A percentile compares a stretch with the other conserved stretches of the same genome.
These are phyloP conservation scores for Dendroctonus valens DNA, from an alignment of 1,140 invertebrate genomes.

Conservation along the genomic window DNA sequence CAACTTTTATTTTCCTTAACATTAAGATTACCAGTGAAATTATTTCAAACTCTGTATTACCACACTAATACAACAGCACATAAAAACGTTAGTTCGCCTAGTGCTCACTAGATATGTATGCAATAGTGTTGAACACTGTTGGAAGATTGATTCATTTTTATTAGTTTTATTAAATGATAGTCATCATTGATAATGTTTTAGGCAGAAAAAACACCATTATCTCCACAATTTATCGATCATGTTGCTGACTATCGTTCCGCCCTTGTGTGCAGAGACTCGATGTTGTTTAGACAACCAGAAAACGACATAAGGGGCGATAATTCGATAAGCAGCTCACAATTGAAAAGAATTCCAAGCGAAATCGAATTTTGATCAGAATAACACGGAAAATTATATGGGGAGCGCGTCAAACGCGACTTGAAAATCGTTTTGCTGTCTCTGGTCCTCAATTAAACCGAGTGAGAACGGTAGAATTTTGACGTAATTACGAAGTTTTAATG, in stretches of 20 bases:
- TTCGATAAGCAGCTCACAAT: slow-evolving; percentile 26
- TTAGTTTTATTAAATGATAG: no score
- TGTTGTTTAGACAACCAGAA: slow-evolving; percentile 31
- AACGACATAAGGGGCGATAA: slow-evolving; percentile 30
- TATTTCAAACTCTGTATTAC: no score
- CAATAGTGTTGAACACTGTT: no score
- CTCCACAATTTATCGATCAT: slow-evolving; percentile 14
- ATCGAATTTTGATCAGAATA: slow-evolving; percentile 30
- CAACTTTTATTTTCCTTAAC: no score
- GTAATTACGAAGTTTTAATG: no score
- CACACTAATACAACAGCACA: no score
- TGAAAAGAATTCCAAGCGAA: slow-evolving; percentile 26
- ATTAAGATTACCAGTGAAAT: no score
- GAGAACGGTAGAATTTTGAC: slow-evolving; percentile 16
- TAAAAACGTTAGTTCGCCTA: no score
- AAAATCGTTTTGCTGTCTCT: slow-evolving; percentile 1
- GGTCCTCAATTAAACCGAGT: slow-evolving; percentile 14
- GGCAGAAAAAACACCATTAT: slow-evolving; percentile 2
- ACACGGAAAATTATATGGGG: slow-evolving; percentile 29
- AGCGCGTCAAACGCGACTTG: slow-evolving; percentile 7
- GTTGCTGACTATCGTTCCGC: slow-evolving; percentile 1
- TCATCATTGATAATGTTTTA: neutral
- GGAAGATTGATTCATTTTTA: no score
- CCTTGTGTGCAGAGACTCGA: slow-evolving; percentile 16
- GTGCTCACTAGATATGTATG: no score